Base-by-base conservation (phyloP, 2,113 vertebrate genomes). In the Myxocyprinus asiaticus region DNA sequence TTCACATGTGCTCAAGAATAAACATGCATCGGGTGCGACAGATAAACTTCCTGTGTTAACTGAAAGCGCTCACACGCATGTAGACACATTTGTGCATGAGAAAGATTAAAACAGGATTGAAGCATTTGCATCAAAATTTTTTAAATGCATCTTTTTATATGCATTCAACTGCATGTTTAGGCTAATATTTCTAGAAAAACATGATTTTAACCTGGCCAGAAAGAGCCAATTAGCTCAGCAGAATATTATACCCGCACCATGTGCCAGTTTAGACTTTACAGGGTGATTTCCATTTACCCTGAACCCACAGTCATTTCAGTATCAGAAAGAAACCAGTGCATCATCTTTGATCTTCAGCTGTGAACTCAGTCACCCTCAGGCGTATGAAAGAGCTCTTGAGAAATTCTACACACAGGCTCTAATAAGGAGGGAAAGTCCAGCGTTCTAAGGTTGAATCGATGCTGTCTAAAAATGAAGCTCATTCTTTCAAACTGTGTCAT, bases 41-140 rank as follows among this genome's bases (percentile, higher is more conserved):
- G 84, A 87, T 86, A 86, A 87, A 87, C 86, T 87, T 87, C 86
- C 86, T 84, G 84, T 85, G 82, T 81, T 86, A 87, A 87, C 83
- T 84, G 83, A 85, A 82, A 85, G 78, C 10, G 43, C 80, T 82
- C 50, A 42, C 58, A 67, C 58, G 67, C 51, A 53, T 78, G 48
- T 22, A 80, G 43, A 83, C 51, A 53, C 64, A 5, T 70, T 58
- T 63, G 50, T 67, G 73, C 63, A 80, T 42, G 48, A 67, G 59
- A 74, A 67, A 22, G 12, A 77, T 33, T 33, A 33, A 33, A 33
- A 33, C 22, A 33, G 22, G 22, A 33, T 33, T 33, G 22, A 33
- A 33, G 22, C 22, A 33, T 33, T 33, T 33, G 22, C 22, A 33
- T 33, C 22, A 33, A 33, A 33, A 33, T 33, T 33, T 33, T 33